Conservation (phyloP, 2,113 vertebrate species). For the Sturnira hondurensis region DNA sequence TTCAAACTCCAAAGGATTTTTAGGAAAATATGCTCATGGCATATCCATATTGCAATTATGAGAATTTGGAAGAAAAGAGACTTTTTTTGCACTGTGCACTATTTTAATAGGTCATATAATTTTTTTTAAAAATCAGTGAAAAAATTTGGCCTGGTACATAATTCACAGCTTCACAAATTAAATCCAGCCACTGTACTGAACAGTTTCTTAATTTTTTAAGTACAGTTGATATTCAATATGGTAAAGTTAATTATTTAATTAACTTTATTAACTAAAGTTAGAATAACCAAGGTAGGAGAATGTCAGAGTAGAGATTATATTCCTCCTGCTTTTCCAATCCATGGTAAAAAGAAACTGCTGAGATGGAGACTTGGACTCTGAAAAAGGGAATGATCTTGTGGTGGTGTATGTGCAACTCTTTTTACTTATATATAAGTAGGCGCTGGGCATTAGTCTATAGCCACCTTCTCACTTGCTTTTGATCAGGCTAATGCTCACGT, state of each 20-base stretch:
- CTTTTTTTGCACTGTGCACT: neutral
- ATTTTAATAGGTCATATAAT: neutral
- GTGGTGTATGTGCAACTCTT: neutral
- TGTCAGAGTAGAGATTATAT: neutral
- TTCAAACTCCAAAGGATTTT: neutral
- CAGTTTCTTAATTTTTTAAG: constrained; percentile 2
- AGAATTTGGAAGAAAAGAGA: neutral
- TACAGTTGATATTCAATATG: neutral
- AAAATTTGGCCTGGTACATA: neutral
- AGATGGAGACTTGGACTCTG: neutral
- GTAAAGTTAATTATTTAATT: too few relatives aligned
- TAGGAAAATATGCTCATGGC: neutral
- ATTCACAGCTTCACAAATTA: neutral
- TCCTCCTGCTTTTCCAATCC: neutral
- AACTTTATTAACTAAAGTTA: too few relatives aligned
- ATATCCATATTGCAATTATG: neutral
- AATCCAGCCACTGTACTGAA: neutral
- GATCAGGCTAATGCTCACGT: neutral
- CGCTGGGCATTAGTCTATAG: fast-evolving
- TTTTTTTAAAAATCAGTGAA: neutral
- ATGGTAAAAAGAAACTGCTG: neutral
- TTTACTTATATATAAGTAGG: neutral
- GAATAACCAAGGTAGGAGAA: neutral
- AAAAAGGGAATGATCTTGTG: neutral
- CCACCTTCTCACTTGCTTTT: neutral